A percentile compares a stretch with the other conserved stretches of the same genome.
phyloP scores from a whole-genome alignment of 2,888 invertebrate genomes.

The Mechanitis mazaeus region DNA sequence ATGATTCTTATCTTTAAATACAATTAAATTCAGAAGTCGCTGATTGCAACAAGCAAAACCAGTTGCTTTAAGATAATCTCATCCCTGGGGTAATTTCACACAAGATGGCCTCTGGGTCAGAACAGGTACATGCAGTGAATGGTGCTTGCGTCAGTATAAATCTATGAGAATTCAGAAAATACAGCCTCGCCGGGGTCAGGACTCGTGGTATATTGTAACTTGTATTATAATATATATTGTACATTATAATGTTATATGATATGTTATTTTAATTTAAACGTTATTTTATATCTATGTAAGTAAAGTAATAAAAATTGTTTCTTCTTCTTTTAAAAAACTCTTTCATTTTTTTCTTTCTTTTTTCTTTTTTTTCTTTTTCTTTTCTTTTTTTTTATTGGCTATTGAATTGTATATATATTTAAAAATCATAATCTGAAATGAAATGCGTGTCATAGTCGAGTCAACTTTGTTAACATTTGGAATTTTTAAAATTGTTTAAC shows the following conservation, averaged over 20 bases:
- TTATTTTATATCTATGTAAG: too few species aligned
- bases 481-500: too few species aligned
- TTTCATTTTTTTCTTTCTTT: too few species aligned
- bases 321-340: too few species aligned
- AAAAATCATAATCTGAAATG: too few species aligned
- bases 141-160: constrained; percentile 21
- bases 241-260: neutral
- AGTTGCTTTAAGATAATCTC: constrained; percentile 4
- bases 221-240: neutral
- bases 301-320: too few species aligned
- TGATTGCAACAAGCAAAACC: constrained; percentile 3
- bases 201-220: constrained; percentile 1
- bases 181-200: constrained; percentile 12
- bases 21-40: constrained; percentile 1
- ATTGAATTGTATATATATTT: too few species aligned
- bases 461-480: too few species aligned
- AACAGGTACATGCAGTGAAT: constrained; percentile 25
- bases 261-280: too few species aligned
- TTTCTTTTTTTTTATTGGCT: too few species aligned
- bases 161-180: constrained; percentile 17
- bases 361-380: too few species aligned
- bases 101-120: constrained; percentile 19
- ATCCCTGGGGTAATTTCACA: constrained; percentile 1
- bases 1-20: neutral
- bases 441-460: too few species aligned